Base-by-base conservation (phyloP, 2,797 vertebrate species). In the Distichodus sexfasciatus region DNA sequence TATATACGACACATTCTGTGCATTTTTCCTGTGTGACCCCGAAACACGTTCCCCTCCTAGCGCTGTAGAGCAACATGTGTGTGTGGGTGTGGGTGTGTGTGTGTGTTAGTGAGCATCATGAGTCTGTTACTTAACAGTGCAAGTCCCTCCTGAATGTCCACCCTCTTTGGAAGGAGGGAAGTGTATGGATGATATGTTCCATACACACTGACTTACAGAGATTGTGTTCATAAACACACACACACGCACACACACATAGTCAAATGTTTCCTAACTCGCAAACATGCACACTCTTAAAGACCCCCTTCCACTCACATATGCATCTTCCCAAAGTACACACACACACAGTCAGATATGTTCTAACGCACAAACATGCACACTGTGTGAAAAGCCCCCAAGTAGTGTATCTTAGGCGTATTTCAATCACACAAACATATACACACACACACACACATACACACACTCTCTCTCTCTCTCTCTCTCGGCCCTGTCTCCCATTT, bases 1-100 rank as follows among this genome's bases (percentile, higher is more conserved):
- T 89, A 90, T 90, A 90, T 90, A 90, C 85, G 84, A 84, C 82
- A 75, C 89, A 88, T 88, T 84, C 80, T 83, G 82, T 81, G 81
- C 84, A 86, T 86, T 78, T n/a, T 78, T 71, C 81, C 74, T 86
- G 60, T 72, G 51, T 28, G 66, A 54, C 36, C 50, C 51, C 48
- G 46, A n/a, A 50, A 62, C 55, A 69, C 31, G 35, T 46, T 61
- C 31, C 72, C 26, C 38, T 50, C 64, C 14, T 48, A 70, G 62
- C 64, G 28, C 24, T 31, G 33, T 40, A 58, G 19, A 40, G 19
- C 54, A 38, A 35, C 21, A 35, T 58, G 54, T 38, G 33, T 58
- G 33, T 38, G 19, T 12, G 54, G n/a, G n/a, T n/a, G n/a, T n/a
- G n/a, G n/a, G n/a, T n/a, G n/a, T n/a, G n/a, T n/a, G n/a, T n/a